Evolutionary conservation across 2,113 vertebrate species (phyloP).

Genomic region (Ailurus styani): DNA sequence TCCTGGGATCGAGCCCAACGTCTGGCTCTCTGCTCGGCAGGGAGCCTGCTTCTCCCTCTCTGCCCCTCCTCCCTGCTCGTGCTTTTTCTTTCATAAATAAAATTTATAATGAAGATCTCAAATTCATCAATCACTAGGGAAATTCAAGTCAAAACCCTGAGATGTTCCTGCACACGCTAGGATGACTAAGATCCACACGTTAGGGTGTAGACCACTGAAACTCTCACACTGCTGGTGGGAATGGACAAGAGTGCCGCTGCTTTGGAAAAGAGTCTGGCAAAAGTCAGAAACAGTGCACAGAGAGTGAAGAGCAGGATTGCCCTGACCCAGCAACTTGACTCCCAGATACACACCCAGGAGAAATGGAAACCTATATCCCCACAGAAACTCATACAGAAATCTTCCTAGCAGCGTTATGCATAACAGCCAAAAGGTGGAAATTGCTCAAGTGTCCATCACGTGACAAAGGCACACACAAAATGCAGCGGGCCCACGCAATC

Average conservation of each 20-base stretch:
- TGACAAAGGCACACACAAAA: neutral
- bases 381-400: neutral
- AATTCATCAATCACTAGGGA: neutral
- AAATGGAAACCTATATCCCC: neutral
- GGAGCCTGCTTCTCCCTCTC: neutral
- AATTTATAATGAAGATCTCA: neutral
- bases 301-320: neutral
- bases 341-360: too few relatives aligned
- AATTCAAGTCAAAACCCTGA: neutral
- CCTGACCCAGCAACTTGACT: neutral
- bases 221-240: neutral
- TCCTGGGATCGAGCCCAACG: neutral
- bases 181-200: neutral
- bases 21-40: neutral
- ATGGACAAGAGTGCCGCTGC: neutral
- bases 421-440: neutral
- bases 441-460: neutral
- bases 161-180: neutral
- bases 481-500: fast-evolving
- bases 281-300: neutral
- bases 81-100: neutral
- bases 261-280: neutral
- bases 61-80: neutral
- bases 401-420: neutral
- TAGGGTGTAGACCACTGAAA: neutral